Conservation (phyloP, 2,797 vertebrate species). For the Falco novaeseelandiae region DNA sequence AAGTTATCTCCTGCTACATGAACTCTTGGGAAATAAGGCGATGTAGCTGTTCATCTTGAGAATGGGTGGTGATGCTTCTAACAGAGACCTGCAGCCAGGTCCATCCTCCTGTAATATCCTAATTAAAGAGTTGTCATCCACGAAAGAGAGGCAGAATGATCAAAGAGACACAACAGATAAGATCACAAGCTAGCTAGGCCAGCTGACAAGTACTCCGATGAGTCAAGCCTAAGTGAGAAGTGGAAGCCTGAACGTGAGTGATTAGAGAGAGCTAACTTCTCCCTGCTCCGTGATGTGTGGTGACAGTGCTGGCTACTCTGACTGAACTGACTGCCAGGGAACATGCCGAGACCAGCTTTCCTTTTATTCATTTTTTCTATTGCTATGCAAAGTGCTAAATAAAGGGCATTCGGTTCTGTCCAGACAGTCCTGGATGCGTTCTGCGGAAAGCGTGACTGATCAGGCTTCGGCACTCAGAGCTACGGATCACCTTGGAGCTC, state of each 20-base stretch:
- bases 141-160: not conserved
- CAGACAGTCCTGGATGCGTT: not conserved
- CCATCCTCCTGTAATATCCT: conserved; percentile 6
- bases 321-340: not conserved
- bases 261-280: not conserved
- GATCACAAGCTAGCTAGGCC: not conserved
- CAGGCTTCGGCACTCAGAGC: not conserved
- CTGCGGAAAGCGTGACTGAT: not conserved
- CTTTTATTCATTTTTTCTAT: not conserved
- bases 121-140: conserved; percentile 59
- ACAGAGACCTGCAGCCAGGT: not conserved
- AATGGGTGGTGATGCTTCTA: not conserved
- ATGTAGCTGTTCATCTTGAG: not conserved
- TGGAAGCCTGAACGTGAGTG: not conserved
- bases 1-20: not conserved
- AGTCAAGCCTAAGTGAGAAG: not conserved
- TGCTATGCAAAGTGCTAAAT: not conserved
- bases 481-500: not conserved
- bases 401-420: not conserved
- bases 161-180: not conserved
- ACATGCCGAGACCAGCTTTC: not conserved
- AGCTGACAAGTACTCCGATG: not conserved
- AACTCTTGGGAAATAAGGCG: not conserved
- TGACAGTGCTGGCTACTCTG: not conserved
- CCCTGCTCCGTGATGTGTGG: not conserved